These are phyloP conservation scores for Trididemnum clinides DNA, from an alignment of 23 tunicate genomes.

Conservation along the genomic window DNA sequence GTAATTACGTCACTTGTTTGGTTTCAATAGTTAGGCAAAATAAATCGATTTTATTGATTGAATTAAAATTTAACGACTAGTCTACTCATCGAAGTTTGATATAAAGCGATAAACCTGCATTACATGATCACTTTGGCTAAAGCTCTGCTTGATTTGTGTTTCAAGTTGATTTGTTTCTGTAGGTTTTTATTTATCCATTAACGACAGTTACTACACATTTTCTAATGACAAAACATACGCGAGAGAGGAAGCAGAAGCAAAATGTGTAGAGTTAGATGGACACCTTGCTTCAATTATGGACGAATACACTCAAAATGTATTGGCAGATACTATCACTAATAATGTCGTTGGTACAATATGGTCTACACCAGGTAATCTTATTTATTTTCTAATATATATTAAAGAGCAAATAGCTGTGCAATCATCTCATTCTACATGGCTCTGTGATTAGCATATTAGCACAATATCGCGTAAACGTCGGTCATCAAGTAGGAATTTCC, in stretches of 20 bases:
- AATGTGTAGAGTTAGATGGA: not conserved
- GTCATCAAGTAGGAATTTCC: no score
- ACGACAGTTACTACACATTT: not conserved
- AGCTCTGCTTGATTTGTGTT: no score
- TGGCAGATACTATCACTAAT: not conserved
- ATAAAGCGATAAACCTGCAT: no score
- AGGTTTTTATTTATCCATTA: not conserved
- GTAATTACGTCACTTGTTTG: no score
- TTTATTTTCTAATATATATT: not conserved
- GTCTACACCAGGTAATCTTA: not conserved
- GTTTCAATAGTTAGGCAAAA: no score
- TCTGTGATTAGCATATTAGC: no score
- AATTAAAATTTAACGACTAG: no score
- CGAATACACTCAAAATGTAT: not conserved
- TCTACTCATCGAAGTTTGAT: no score
- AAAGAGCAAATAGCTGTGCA: not conserved
- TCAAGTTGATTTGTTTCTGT: not conserved
- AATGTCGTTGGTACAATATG: not conserved
- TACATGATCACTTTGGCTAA: no score
- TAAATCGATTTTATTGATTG: no score
- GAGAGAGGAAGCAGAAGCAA: not conserved
- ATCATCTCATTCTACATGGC: no score
- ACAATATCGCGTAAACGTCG: no score
- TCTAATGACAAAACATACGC: not conserved
- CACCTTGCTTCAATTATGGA: not conserved